A percentile compares a stretch with the other conserved stretches of the same genome.
Evolutionary conservation across 2,888 invertebrate species (phyloP).

Genomic region (Ashinkailepas kermadecensis): DNA sequence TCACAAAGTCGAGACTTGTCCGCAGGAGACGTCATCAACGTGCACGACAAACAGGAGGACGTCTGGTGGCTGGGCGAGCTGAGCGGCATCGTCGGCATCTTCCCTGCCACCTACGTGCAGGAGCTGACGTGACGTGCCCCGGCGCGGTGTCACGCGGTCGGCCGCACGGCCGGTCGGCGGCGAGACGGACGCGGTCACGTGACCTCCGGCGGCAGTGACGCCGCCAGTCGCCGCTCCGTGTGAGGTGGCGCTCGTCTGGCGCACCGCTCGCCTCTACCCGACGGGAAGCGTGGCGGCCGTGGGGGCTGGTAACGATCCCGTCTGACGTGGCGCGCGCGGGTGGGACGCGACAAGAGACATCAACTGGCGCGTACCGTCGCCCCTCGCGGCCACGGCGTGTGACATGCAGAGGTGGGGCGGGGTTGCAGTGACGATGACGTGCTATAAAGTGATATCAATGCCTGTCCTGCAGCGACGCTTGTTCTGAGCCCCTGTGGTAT

Average conservation of each 20-base stretch:
- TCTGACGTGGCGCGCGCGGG: not conserved
- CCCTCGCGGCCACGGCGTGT: not conserved
- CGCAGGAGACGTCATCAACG: constrained; percentile 73
- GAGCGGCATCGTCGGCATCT: constrained; percentile 76
- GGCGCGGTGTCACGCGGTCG: constrained; percentile 16
- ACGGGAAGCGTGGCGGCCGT: no score
- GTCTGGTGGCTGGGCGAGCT: constrained; percentile 94
- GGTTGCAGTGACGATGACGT: not conserved
- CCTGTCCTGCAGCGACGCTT: not conserved
- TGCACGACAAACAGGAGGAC: constrained; percentile 82
- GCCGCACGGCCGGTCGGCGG: constrained; percentile 2
- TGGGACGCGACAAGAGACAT: not conserved
- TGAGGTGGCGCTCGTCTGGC: no score
- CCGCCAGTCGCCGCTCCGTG: no score
- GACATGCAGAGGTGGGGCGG: not conserved
- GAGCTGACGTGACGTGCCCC: constrained; percentile 48
- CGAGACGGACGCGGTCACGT: not conserved
- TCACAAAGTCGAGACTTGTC: no score
- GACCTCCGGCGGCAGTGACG: not conserved
- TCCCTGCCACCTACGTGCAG: constrained; percentile 90
- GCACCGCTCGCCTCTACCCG: no score
- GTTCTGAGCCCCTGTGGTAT: not conserved
- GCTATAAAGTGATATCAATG: not conserved
- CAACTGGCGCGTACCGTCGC: not conserved
- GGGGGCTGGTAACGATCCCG: no score